A percentile compares a stretch with the other conserved stretches of the same genome.
phyloP scores from a whole-genome alignment of 2,888 invertebrate species.

The Axea sp. region DNA sequence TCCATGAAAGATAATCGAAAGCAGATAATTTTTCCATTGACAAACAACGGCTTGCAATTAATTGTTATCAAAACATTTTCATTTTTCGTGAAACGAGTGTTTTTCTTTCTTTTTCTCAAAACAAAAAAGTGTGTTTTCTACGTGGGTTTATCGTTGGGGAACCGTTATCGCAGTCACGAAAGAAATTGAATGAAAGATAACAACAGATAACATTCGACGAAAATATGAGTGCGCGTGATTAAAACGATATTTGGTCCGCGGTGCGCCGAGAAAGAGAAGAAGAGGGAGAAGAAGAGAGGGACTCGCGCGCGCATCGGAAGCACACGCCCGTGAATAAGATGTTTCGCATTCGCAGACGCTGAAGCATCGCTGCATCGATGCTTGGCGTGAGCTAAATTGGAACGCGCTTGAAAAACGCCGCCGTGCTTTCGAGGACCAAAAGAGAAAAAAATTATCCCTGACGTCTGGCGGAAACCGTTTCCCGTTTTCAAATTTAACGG shows the following conservation, averaged over 20 bases:
- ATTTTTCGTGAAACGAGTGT: too few relatives aligned
- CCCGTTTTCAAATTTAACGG: constrained; percentile 37
- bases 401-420: constrained; percentile 62
- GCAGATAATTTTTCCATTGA: too few relatives aligned
- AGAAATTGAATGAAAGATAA: constrained; percentile 39
- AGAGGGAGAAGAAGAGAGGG: neutral
- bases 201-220: constrained; percentile 11
- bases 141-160: constrained; percentile 21
- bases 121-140: constrained; percentile 12
- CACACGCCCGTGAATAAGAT: constrained; percentile 78
- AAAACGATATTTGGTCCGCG: constrained; percentile 2
- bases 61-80: too few relatives aligned
- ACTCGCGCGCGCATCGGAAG: constrained; percentile 50
- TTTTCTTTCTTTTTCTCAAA: too few relatives aligned
- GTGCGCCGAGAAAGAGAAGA: neutral
- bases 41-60: too few relatives aligned
- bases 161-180: constrained; percentile 5
- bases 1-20: too few relatives aligned
- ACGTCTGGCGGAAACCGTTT: constrained; percentile 30
- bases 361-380: constrained; percentile 72
- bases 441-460: constrained; percentile 7
- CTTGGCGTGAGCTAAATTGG: constrained; percentile 70
- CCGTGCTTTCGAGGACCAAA: constrained; percentile 40
- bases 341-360: constrained; percentile 79
- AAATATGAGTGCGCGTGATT: constrained; percentile 9